Evolutionary conservation across 2,113 vertebrate species (phyloP), one percentile per base, ranked within the genome.

Genomic region (Elachura formosa): DNA sequence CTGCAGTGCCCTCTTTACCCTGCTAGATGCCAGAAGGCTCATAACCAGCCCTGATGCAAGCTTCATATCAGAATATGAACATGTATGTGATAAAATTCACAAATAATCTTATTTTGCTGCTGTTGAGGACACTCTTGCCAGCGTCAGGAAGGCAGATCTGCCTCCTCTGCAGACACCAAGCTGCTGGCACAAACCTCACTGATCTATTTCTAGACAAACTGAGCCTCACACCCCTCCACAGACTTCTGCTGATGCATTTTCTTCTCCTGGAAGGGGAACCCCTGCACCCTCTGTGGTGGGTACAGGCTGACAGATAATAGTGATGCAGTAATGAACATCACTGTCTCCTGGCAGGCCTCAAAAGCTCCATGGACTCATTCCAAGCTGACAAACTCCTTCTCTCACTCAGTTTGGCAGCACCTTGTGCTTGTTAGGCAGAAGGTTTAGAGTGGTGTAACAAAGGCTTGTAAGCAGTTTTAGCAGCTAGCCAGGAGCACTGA

Each of bases 241-340:
- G 45, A 33, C 23, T 69, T 62, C 61, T 81, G 86, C 25, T 63
- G 68, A 19, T 43, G 33, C 4, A 3, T 49, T 75, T 72, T 45
- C 14, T 72, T 49, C 28, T 86, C 55, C 49, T 40, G 23, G n/a
- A 28, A 74, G 49, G 58, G 54, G 31, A 63, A 29, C 24, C 38
- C 12, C 0, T 9, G 43, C 28, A 62, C 54, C 33, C 74, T n/a
- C 64, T 54, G 18, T 10, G 3, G 0, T 3, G 4, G 55, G 11
- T 24, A 45, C 2, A 56, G 67, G 40, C 29, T 69, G 48, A n/a
- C 63, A 54, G 45, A 4, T 6, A 25, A 22, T 0, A 36, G 34
- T 11, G n/a, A 2, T 1, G 8, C 20, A 56, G 41, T 2, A 41
- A 41, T 3, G 24, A 74, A 31, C 21, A 15, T 19, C 8, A 0